phyloP scores from a whole-genome alignment of 2,113 vertebrate species.

The Athene noctua region DNA sequence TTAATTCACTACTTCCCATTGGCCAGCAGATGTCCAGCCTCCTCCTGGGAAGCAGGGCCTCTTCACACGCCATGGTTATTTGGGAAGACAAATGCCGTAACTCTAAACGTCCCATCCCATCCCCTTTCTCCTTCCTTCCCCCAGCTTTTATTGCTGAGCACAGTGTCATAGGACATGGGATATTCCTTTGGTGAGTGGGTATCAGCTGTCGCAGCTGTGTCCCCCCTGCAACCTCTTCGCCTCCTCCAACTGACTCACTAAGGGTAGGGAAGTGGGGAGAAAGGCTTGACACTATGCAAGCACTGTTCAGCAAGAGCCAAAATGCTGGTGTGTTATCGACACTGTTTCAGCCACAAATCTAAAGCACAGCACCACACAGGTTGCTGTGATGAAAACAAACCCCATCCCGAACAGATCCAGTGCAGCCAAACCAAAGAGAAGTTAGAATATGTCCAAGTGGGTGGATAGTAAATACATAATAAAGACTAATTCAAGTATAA shows the following conservation, averaged over 20 bases:
- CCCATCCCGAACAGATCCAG: background rate
- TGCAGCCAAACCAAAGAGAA: background rate
- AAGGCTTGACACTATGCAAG: background rate
- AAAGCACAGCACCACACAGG: background rate
- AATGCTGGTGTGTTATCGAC: background rate
- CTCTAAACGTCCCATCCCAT: background rate
- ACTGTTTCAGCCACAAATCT: background rate
- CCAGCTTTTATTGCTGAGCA: background rate
- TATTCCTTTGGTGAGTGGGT: background rate
- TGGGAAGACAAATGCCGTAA: accelerated
- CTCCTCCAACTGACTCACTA: background rate
- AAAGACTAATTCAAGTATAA: background rate
- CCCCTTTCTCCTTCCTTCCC: background rate
- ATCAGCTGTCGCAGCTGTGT: background rate
- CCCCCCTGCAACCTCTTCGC: background rate
- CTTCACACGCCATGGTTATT: background rate
- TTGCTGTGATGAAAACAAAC: background rate
- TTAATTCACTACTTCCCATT: background rate
- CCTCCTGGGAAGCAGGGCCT: background rate
- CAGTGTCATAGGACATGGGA: accelerated
- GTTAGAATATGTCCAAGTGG: background rate
- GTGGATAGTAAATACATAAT: background rate
- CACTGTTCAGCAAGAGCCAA: background rate
- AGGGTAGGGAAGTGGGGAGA: background rate
- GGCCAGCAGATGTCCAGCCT: background rate